phyloP scores from a whole-genome alignment of 2,113 vertebrate genomes.

The Nasalis larvatus region DNA sequence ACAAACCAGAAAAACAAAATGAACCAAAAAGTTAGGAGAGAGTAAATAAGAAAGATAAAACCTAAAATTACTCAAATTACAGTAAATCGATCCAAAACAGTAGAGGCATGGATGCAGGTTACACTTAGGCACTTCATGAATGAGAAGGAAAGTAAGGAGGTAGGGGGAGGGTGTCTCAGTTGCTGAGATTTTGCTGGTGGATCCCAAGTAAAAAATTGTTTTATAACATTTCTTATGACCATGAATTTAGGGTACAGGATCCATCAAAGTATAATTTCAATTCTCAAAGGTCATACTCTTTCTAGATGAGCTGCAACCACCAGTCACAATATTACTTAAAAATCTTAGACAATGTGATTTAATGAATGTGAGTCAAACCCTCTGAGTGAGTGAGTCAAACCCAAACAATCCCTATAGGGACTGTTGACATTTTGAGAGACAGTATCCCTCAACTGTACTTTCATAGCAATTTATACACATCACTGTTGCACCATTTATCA shows the following conservation, averaged over 20 bases:
- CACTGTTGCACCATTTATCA: neutral
- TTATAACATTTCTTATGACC: neutral
- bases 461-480: neutral
- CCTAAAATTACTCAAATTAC: neutral
- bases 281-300: conserved; percentile 21
- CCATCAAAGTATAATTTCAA: neutral
- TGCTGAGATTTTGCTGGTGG: neutral
- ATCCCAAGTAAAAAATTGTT: neutral
- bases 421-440: neutral
- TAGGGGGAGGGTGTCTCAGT: rapidly evolving
- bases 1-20: neutral
- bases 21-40: neutral
- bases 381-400: neutral
- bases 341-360: neutral
- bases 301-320: neutral
- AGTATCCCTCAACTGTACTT: neutral
- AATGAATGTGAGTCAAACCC: neutral
- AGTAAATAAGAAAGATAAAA: neutral
- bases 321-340: neutral
- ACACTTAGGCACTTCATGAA: neutral
- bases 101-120: neutral
- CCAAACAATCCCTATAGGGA: neutral
- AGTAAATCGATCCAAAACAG: neutral
- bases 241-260: neutral
- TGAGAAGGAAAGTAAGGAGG: neutral